Conservation (phyloP, 2,113 vertebrate genomes). For the Hylia prasina region DNA sequence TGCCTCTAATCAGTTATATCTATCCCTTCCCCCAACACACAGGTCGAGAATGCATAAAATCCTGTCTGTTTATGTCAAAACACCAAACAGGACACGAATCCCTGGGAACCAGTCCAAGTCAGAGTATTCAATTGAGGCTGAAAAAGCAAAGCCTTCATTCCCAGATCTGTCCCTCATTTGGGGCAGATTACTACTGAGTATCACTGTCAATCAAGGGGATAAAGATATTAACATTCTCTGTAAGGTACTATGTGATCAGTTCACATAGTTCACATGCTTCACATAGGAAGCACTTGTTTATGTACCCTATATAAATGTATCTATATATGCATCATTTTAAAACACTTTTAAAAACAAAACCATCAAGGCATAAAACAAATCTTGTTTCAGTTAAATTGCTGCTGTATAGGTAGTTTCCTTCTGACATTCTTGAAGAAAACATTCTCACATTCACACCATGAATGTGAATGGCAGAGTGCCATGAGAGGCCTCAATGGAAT, state of each 20-base stretch:
- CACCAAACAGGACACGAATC: background rate
- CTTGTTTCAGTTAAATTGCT: background rate
- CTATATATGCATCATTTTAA: background rate
- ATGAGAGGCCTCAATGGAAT: background rate
- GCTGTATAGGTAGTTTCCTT: background rate
- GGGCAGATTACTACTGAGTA: background rate
- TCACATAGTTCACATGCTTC: no score
- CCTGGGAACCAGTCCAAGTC: background rate
- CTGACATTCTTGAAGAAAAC: background rate
- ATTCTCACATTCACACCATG: background rate
- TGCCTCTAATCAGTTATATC: background rate
- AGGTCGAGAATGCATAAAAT: background rate
- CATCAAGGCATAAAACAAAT: background rate
- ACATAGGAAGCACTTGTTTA: background rate
- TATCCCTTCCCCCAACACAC: background rate
- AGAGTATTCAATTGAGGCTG: background rate
- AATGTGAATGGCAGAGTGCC: background rate
- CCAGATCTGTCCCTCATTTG: background rate
- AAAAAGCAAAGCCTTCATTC: background rate
- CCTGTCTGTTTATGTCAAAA: background rate
- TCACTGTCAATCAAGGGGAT: background rate
- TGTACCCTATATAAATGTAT: background rate
- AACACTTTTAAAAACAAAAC: background rate
- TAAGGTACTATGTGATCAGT: background rate
- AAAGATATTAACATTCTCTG: background rate